phyloP scores from a whole-genome alignment of 1,140 invertebrate species.

The Diprion similis region DNA sequence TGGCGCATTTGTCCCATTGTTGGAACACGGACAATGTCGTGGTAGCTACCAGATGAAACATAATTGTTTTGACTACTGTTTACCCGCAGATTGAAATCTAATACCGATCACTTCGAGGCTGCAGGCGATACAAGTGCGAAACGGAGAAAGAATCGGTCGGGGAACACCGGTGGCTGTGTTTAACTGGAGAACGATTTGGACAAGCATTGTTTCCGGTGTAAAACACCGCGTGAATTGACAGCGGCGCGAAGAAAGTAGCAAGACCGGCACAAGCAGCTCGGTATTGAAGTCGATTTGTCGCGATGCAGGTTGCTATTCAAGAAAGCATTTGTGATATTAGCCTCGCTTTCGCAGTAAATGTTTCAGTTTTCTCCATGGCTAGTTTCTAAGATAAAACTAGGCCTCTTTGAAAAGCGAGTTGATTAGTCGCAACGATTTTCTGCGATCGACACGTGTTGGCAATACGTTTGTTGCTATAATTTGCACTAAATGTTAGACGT shows the following conservation, averaged over 20 bases:
- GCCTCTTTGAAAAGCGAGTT: conserved; percentile 42
- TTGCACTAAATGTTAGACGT: no score
- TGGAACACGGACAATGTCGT: no score
- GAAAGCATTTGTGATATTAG: conserved; percentile 41
- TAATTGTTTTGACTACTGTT: no score
- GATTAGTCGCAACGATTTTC: conserved; percentile 14
- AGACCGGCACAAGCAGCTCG: not conserved
- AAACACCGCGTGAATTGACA: not conserved
- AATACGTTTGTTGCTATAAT: not conserved
- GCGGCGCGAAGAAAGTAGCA: not conserved
- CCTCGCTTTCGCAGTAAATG: conserved; percentile 51
- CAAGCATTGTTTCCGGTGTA: not conserved
- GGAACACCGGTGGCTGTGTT: not conserved
- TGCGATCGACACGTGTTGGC: conserved; percentile 7
- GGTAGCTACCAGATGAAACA: no score
- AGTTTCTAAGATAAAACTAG: conserved; percentile 34
- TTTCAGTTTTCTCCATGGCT: conserved; percentile 45
- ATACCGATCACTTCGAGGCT: not conserved
- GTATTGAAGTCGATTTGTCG: not conserved
- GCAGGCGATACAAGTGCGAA: not conserved
- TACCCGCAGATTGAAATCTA: not conserved
- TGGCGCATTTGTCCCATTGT: no score
- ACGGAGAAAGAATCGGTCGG: not conserved
- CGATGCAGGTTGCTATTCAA: not conserved
- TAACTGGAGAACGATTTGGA: not conserved